These are phyloP conservation scores for Diogma glabrata DNA, from an alignment of 2,888 invertebrate species.

Conservation along the genomic window DNA sequence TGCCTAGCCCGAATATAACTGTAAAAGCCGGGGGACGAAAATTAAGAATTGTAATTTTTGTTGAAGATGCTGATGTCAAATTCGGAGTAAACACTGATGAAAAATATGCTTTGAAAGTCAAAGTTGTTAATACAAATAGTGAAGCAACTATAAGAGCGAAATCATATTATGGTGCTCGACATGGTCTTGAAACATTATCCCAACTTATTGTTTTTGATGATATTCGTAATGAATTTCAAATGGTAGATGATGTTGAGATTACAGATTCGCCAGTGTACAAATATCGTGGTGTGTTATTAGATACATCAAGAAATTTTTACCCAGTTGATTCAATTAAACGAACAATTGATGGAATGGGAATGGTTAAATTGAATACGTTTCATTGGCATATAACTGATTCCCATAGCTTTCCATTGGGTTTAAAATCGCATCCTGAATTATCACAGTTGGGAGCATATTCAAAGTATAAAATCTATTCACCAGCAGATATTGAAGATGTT, in stretches of 20 bases:
- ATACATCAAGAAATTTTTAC: conserved; percentile 82
- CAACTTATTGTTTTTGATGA: conserved; percentile 36
- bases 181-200: conserved; percentile 46
- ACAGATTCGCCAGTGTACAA: conserved; percentile 73
- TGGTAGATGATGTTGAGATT: conserved; percentile 42
- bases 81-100: conserved; percentile 44
- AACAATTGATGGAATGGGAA: conserved; percentile 77
- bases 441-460: conserved; percentile 68
- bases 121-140: conserved; percentile 31
- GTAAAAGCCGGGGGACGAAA: conserved; percentile 36
- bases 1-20: conserved; percentile 24
- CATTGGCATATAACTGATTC: conserved; percentile 94
- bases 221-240: conserved; percentile 37
- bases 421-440: conserved; percentile 58
- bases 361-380: conserved; percentile 83
- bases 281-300: conserved; percentile 79
- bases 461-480: conserved; percentile 53
- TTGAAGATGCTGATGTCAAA: conserved; percentile 22
- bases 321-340: conserved; percentile 57
- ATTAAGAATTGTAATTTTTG: conserved; percentile 32
- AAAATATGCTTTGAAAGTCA: conserved; percentile 36
- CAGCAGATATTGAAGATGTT: conserved; percentile 41
- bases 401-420: conserved; percentile 84
- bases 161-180: conserved; percentile 49
- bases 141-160: conserved; percentile 40